A percentile compares a stretch with the other conserved stretches of the same genome.
These are phyloP conservation scores for Campoplex capitator DNA, from an alignment of 2,888 invertebrate species.

Conservation along the genomic window DNA sequence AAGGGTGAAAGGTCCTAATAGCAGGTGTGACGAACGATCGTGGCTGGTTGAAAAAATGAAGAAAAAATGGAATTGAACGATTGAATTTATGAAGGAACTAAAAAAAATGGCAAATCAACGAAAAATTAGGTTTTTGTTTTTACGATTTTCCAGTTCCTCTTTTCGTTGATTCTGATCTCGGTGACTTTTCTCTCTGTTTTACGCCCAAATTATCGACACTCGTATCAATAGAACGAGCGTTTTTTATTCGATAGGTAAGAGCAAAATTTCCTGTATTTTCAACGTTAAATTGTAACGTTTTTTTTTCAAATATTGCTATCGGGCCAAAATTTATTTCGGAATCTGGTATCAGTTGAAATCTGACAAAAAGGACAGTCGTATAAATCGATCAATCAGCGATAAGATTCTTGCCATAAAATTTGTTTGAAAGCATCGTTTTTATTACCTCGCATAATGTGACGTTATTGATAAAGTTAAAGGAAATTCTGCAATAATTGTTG, in stretches of 20 bases:
- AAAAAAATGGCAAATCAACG: not conserved
- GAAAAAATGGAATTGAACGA: not conserved
- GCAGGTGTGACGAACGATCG: conserved; percentile 67
- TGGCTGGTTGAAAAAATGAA: conserved; percentile 1
- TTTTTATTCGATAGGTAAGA: conserved; percentile 85
- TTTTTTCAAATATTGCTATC: conserved; percentile 86
- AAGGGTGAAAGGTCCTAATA: conserved; percentile 82
- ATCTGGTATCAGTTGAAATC: conserved; percentile 87
- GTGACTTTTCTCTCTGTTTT: conserved; percentile 59
- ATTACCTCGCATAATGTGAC: conserved; percentile 75
- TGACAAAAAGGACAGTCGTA: conserved; percentile 74
- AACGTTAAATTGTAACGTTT: conserved; percentile 86
- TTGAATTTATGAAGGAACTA: not conserved
- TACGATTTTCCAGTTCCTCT: conserved; percentile 71
- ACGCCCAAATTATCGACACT: conserved; percentile 49
- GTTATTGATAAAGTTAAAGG: conserved; percentile 77
- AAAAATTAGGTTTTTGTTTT: conserved; percentile 27
- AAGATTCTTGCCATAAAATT: not conserved
- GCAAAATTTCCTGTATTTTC: conserved; percentile 88
- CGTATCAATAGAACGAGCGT: not conserved
- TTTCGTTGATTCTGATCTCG: conserved; percentile 41
- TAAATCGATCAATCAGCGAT: not conserved
- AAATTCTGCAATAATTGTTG: conserved; percentile 75
- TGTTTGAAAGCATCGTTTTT: conserved; percentile 70
- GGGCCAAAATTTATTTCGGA: conserved; percentile 87